A percentile compares a stretch with the other conserved stretches of the same genome.
These are phyloP conservation scores for Rhinopomastus cyanomelas DNA, from an alignment of 2,113 vertebrate species.

Conservation along the genomic window DNA sequence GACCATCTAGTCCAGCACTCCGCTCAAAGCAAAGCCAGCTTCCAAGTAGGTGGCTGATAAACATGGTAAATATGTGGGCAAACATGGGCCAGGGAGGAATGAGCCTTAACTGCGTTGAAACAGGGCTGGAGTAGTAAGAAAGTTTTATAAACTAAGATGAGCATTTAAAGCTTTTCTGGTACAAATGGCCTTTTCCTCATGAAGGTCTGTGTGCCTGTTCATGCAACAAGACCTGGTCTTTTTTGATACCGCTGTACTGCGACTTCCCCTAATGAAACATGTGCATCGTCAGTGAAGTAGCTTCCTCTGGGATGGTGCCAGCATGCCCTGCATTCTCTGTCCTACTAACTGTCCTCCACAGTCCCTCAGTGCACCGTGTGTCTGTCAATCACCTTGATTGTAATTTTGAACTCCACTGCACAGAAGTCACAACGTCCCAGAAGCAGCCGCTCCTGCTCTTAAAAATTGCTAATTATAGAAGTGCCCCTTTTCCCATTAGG, in stretches of 20 bases:
- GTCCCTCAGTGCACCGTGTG: fast-evolving
- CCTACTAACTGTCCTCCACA: slow-evolving; percentile 57
- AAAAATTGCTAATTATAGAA: slow-evolving; percentile 55
- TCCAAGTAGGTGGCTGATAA: not conserved
- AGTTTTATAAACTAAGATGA: not conserved
- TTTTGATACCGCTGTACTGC: not conserved
- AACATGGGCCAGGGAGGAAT: not conserved
- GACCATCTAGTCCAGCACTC: not conserved
- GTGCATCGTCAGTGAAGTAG: not conserved
- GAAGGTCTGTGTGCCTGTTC: not conserved
- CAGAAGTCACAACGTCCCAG: slow-evolving; percentile 50
- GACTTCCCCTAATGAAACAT: slow-evolving; percentile 13
- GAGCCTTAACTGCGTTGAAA: not conserved
- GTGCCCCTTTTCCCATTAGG: slow-evolving; percentile 13
- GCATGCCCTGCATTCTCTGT: not conserved
- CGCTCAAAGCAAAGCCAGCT: not conserved
- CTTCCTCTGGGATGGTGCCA: slow-evolving; percentile 48
- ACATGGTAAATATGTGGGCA: not conserved
- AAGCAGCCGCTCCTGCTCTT: not conserved
- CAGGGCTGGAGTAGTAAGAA: not conserved
- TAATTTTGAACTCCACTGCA: slow-evolving; percentile 22
- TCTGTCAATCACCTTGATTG: slow-evolving; percentile 52
- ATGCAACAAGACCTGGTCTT: not conserved
- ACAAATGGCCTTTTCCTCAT: not conserved
- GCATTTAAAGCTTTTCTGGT: not conserved